These are phyloP conservation scores for Philotrypesis tridentata DNA, from an alignment of 1,140 invertebrate species.

Conservation along the genomic window DNA sequence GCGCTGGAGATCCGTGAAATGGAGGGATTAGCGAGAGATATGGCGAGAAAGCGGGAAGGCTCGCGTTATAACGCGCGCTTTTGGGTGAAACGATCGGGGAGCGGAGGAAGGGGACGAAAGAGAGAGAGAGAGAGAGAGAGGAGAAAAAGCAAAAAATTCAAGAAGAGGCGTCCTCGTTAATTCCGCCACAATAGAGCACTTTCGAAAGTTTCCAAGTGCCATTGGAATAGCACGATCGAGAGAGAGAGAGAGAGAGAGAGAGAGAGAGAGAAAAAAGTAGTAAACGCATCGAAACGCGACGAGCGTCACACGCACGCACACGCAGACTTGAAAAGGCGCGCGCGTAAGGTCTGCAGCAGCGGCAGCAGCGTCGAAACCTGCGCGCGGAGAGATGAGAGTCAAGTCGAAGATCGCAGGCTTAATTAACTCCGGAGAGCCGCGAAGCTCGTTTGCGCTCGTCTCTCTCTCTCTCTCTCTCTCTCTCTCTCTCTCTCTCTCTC, in stretches of 20 bases:
- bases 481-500: neutral
- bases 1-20: constrained; percentile 50
- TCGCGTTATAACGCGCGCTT: constrained; percentile 7
- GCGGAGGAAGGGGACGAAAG: too few relatives aligned
- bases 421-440: constrained; percentile 69
- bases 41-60: neutral
- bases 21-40: constrained; percentile 27
- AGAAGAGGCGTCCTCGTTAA: neutral
- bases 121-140: too few relatives aligned
- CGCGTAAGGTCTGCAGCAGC: too few relatives aligned
- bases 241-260: too few relatives aligned
- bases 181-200: neutral
- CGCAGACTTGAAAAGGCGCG: too few relatives aligned
- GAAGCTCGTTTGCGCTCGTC: constrained; percentile 67
- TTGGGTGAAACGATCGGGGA: constrained; percentile 43
- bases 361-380: neutral
- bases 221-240: neutral
- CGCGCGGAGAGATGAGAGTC: constrained; percentile 17
- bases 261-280: too few relatives aligned
- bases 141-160: too few relatives aligned
- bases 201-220: neutral
- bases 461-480: constrained; percentile 23
- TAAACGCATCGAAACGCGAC: too few relatives aligned
- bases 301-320: too few relatives aligned
- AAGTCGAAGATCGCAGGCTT: constrained; percentile 66